Percentiles rank a stretch among this genome's conserved stretches.
phyloP scores from a whole-genome alignment of 2,797 vertebrate species.

The Knipowitschia caucasica region DNA sequence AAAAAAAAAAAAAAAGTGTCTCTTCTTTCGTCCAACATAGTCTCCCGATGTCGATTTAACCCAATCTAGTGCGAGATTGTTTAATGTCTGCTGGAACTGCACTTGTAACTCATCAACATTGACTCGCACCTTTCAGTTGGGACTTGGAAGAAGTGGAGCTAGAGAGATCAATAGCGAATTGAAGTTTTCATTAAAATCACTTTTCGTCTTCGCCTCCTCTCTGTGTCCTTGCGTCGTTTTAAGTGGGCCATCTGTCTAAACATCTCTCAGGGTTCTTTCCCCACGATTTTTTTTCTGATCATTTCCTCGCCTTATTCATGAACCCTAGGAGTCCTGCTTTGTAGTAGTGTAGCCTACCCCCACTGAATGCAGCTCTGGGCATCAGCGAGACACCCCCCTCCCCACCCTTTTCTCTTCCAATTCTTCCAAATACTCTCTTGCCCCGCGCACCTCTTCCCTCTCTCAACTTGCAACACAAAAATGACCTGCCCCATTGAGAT shows the following conservation, averaged over 20 bases:
- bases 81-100: slow-evolving; percentile 71
- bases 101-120: slow-evolving; percentile 76
- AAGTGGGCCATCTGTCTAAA: slow-evolving; percentile 99
- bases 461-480: slow-evolving; percentile 68
- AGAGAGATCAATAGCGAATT: slow-evolving; percentile 93
- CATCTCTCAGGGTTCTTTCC: slow-evolving; percentile 90
- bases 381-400: slow-evolving; percentile 71
- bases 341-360: slow-evolving; percentile 93
- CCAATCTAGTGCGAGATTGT: slow-evolving; percentile 72
- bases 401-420: slow-evolving; percentile 59
- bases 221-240: slow-evolving; percentile 90
- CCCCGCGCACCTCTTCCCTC: slow-evolving; percentile 53
- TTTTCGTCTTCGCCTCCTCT: slow-evolving; percentile 55
- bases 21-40: slow-evolving; percentile 65
- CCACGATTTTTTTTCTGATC: slow-evolving; percentile 91
- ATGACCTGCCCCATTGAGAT: slow-evolving; percentile 66
- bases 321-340: slow-evolving; percentile 99
- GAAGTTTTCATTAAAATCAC: slow-evolving; percentile 97
- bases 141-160: slow-evolving; percentile 51
- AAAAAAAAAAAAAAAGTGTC: slow-evolving; percentile 16
- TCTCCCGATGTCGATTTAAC: slow-evolving; percentile 76
- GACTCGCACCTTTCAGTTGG: slow-evolving; percentile 78
- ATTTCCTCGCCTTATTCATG: slow-evolving; percentile 99
- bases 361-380: slow-evolving; percentile 85
- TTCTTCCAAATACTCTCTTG: slow-evolving; percentile 52